Percentiles rank a stretch among this genome's conserved stretches.
phyloP scores from a whole-genome alignment of 1,140 invertebrate species.

The Diorhabda carinulata region DNA sequence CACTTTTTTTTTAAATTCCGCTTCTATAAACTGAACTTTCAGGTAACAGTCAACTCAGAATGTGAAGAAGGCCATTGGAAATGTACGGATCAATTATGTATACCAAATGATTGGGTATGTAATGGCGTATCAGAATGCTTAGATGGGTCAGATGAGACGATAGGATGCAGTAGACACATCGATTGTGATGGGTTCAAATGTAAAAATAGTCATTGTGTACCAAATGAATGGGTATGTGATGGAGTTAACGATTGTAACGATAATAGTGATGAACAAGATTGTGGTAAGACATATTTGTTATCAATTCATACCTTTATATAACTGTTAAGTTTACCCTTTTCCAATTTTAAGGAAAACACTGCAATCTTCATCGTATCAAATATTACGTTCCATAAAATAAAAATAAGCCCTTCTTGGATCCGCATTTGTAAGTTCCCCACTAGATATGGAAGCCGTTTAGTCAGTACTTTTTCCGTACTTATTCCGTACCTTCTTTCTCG shows the following conservation, averaged over 20 bases:
- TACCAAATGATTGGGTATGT: conserved; percentile 55
- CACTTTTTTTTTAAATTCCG: no score
- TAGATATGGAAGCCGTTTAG: no score
- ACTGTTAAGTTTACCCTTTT: no score
- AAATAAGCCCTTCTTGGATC: no score
- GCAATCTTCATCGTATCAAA: no score
- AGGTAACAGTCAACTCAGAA: conserved; percentile 20
- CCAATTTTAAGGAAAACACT: no score
- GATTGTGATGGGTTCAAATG: conserved; percentile 52
- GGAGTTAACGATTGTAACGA: conserved; percentile 61
- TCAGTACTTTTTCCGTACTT: no score
- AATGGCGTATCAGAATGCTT: conserved; percentile 63
- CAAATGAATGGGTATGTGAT: conserved; percentile 62
- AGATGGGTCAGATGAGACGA: conserved; percentile 63
- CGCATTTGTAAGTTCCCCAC: no score
- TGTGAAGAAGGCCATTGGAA: conserved; percentile 42
- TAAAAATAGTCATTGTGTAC: conserved; percentile 59
- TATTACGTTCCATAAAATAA: no score
- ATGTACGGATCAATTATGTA: conserved; percentile 54
- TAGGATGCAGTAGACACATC: conserved; percentile 38
- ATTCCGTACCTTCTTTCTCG: no score
- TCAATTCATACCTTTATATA: no score
- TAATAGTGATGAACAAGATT: conserved; percentile 61
- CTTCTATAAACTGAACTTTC: background rate
- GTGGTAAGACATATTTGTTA: conserved; percentile 52